Percentiles rank a stretch among this genome's conserved stretches.
Evolutionary conservation across 2,888 invertebrate genomes (phyloP).

Genomic region (Megamerina dolium): DNA sequence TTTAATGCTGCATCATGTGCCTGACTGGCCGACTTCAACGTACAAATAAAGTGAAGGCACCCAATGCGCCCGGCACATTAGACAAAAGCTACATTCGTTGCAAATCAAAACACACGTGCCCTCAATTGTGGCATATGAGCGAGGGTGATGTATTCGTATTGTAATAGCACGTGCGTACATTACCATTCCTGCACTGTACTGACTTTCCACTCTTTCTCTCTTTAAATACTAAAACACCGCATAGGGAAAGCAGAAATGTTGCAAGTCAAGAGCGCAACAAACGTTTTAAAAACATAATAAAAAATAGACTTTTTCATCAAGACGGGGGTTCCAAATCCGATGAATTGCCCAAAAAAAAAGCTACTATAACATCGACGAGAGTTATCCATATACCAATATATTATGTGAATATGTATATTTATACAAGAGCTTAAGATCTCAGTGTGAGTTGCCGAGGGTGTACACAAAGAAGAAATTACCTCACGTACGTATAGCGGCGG

Average conservation of each 20-base stretch:
- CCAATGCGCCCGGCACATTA: conserved; percentile 4
- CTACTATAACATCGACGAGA: too few relatives aligned
- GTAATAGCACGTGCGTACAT: too few relatives aligned
- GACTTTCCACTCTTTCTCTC: too few relatives aligned
- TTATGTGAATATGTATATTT: conserved; percentile 30
- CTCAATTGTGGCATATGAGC: conserved; percentile 44
- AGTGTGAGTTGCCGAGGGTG: conserved; percentile 30
- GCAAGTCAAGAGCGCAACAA: conserved; percentile 34
- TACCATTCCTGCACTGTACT: too few relatives aligned
- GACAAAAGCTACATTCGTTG: conserved; percentile 32
- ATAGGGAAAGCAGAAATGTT: conserved; percentile 21
- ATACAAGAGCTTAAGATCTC: conserved; percentile 37
- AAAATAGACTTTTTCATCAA: too few relatives aligned
- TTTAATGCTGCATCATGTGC: conserved; percentile 48
- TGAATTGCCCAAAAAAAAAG: too few relatives aligned
- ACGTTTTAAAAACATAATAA: too few relatives aligned
- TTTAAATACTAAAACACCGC: too few relatives aligned
- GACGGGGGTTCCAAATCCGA: too few relatives aligned
- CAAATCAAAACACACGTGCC: conserved; percentile 52
- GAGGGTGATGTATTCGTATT: conserved; percentile 2
- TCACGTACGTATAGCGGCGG: conserved; percentile 29
- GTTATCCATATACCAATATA: too few relatives aligned
- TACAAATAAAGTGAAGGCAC: not conserved
- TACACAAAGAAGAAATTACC: conserved; percentile 34
- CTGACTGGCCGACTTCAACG: too few relatives aligned